These are phyloP conservation scores for Perizoma affinitatum DNA, from an alignment of 2,888 invertebrate species.

Conservation along the genomic window DNA sequence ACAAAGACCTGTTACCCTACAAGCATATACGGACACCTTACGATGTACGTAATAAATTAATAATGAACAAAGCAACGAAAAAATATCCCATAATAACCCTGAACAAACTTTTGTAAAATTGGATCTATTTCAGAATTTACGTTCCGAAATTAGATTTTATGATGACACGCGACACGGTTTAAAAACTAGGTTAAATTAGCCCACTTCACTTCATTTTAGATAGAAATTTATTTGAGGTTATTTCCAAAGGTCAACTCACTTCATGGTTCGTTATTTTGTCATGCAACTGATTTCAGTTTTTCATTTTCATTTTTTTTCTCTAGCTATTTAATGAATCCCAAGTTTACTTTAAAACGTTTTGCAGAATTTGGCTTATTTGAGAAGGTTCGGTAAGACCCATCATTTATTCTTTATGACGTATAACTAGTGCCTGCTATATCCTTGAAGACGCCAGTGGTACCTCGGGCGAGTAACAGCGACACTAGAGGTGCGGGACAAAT, in stretches of 20 bases:
- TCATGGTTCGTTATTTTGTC: constrained; percentile 20
- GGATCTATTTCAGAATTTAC: not conserved
- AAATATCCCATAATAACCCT: not conserved
- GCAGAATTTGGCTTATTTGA: constrained; percentile 4
- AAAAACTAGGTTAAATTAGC: constrained; percentile 22
- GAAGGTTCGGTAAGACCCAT: too few species aligned
- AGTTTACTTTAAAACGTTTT: constrained; percentile 8
- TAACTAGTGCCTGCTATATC: too few species aligned
- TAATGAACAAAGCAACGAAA: not conserved
- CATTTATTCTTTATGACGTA: too few species aligned
- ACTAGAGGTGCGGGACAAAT: too few species aligned
- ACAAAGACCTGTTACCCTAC: too few species aligned
- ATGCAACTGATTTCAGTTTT: constrained; percentile 9
- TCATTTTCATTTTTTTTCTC: not conserved
- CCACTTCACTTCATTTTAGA: constrained; percentile 18
- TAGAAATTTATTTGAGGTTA: constrained; percentile 24
- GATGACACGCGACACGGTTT: constrained; percentile 18
- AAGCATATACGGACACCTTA: too few species aligned
- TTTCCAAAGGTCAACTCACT: constrained; percentile 14
- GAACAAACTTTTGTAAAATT: not conserved
- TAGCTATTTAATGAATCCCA: too few species aligned
- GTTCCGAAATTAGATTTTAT: constrained; percentile 20
- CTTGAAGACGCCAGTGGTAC: too few species aligned
- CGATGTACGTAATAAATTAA: too few species aligned
- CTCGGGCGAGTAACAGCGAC: too few species aligned